These are phyloP conservation scores for Ammospiza caudacuta DNA, from an alignment of 2,113 vertebrate genomes.

Conservation along the genomic window DNA sequence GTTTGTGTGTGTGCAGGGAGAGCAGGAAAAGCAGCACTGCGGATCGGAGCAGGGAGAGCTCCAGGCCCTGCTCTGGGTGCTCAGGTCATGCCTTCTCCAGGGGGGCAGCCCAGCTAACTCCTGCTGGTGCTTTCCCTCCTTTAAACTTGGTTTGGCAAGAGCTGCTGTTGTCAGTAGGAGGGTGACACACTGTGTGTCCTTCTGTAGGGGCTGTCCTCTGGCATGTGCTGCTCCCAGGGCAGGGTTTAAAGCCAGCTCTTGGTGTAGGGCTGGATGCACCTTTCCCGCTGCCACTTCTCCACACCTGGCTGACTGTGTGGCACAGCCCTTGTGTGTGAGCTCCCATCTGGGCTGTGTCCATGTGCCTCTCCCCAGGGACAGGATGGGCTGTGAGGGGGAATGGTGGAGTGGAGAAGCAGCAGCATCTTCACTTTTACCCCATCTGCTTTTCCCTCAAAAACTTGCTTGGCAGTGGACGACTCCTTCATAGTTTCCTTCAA, in stretches of 20 bases:
- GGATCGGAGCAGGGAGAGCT: fast-evolving
- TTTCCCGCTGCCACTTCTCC: neutral
- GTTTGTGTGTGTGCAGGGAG: neutral
- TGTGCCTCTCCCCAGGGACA: fast-evolving
- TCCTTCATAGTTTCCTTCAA: fast-evolving
- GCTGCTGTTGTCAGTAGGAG: neutral
- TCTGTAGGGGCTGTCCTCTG: neutral
- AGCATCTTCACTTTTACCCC: neutral
- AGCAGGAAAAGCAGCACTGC: neutral
- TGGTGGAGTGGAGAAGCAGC: neutral
- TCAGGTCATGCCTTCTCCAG: neutral
- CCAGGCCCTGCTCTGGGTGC: neutral
- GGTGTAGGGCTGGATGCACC: neutral
- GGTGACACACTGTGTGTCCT: fast-evolving
- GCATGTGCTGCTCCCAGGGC: too few species aligned
- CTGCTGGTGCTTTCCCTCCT: fast-evolving
- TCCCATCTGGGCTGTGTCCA: neutral
- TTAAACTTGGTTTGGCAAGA: neutral
- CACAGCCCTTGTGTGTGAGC: neutral
- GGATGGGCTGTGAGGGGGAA: neutral
- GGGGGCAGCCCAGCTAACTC: neutral
- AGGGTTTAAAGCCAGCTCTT: neutral
- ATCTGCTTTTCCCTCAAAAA: neutral
- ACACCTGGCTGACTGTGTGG: neutral
- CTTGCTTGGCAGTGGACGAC: fast-evolving